These are phyloP conservation scores for Sycophaga agraensis DNA, from an alignment of 1,140 invertebrate genomes.

Conservation along the genomic window DNA sequence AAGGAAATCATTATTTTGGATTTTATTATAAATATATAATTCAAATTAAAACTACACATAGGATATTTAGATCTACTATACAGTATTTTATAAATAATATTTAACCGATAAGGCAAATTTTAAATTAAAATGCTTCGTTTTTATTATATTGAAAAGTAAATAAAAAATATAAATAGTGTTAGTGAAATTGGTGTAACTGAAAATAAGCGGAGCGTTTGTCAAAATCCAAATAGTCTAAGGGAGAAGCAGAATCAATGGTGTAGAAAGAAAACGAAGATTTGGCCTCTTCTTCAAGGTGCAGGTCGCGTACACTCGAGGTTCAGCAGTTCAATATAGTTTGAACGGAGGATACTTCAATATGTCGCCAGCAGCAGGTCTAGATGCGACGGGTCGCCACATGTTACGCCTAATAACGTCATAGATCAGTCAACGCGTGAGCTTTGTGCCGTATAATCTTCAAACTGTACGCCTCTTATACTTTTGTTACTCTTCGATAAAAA, in stretches of 20 bases:
- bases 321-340: conserved; percentile 15
- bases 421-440: conserved; percentile 39
- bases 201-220: not conserved
- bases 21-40: too few relatives aligned
- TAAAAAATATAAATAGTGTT: not conserved
- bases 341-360: conserved; percentile 35
- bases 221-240: not conserved
- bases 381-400: conserved; percentile 42
- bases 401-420: conserved; percentile 45
- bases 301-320: not conserved
- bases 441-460: conserved; percentile 30
- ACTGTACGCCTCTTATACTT: too few relatives aligned
- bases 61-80: not conserved
- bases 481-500: too few relatives aligned
- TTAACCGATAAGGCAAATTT: not conserved
- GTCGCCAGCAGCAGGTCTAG: conserved; percentile 35
- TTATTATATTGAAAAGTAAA: not conserved
- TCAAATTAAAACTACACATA: not conserved
- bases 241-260: not conserved
- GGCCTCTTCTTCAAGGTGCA: not conserved
- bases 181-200: not conserved
- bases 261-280: not conserved
- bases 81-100: not conserved
- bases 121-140: not conserved
- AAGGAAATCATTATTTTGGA: too few relatives aligned